Evolutionary conservation across 2,888 invertebrate species (phyloP), one percentile per base, ranked within the genome.

Genomic region (Aleiodes testaceus): DNA sequence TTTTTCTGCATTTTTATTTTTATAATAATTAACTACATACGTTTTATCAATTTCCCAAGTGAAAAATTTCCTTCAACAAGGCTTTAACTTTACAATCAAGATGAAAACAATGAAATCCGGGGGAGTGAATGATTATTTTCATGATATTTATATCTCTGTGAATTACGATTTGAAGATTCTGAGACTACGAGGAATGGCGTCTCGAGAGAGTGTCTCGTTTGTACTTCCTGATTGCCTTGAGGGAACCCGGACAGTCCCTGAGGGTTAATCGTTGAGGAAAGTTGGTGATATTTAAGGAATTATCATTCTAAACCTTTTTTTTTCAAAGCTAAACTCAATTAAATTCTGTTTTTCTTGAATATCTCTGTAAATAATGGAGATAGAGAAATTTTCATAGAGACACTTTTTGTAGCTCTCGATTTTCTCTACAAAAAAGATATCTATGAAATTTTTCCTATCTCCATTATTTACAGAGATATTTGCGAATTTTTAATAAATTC

Each of bases 191-290:
- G 26, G 5, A 49, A 49, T 22, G 22, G 53, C 7, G 1, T 53
- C 16, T 53, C n/a, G 53, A 20, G 16, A 26, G 16, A 18, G 47
- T 12, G 22, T 22, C n/a, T 45, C 20, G 63, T 22, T 36, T 42
- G 59, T 59, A 73, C 79, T 82, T 81, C 81, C 82, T 74, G 83
- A 72, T 83, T 78, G 78, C 83, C 83, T 83, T 84, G 82, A 81
- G 74, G 45, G 14, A 66, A 59, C 42, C 18, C 11, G 59, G 36
- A 42, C 42, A 59, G 42, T 59, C 42, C 36, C 36, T 42, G 42
- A 42, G 59, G 59, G 18, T 16, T 36, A 9, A 59, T 42, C 59
- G 14, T 6, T 14, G 7, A 42, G 14, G 3, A 18, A 42, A 45
- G n/a, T 45, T 7, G 22, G 18, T 22, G 20, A 63, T 63, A 30